Base-by-base conservation (phyloP, 1,140 invertebrate genomes). In the Drosophila santomea region DNA sequence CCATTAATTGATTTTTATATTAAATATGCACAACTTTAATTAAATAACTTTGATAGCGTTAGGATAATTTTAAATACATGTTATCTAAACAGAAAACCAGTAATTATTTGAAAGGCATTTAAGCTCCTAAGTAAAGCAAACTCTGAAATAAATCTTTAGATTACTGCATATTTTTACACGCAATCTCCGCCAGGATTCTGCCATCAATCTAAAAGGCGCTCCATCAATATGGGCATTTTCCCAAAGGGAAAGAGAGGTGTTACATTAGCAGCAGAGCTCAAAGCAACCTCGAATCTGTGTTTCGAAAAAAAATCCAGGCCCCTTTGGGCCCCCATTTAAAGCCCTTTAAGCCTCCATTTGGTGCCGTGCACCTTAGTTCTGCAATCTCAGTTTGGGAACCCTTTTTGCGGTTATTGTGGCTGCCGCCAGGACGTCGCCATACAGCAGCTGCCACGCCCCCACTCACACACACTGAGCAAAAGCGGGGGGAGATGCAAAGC, bases 391-490 rank as follows among this genome's bases (percentile, higher is more conserved):
- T 36, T 25, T 7, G 41, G 38, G 48, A 52, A 69, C 41, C 61
- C 48, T 69, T 74, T 74, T 41, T 36, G 38, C 43, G 52, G 63
- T 44, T 51, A 23, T 57, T 35, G 72, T 44, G 58, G 69, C 36
- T 41, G 68, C 50, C 72, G 68, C 45, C 72, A 38, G 60, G 47
- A 47, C 60, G 73, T 48, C 71, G 60, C 71, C 73, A 43, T 17
- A 41, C 25, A 57, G 39, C 72, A 74, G 58, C 68, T 74, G 72
- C 44, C 41, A 17, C 32, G 14, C 54, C 15, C 57, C 17, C 32
- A 20, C 47, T 1, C 17, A n/a, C 32, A 10, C 15, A 39, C 43
- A 64, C 60, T 38, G 38, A 6, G 20, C 48, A 2, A 50, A 32
- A n/a, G 14, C 10, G 25, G 15, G 32, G 32, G 28, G 0, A 1